phyloP scores from a whole-genome alignment of 2,888 invertebrate species.

The Lysandra bellargus region DNA sequence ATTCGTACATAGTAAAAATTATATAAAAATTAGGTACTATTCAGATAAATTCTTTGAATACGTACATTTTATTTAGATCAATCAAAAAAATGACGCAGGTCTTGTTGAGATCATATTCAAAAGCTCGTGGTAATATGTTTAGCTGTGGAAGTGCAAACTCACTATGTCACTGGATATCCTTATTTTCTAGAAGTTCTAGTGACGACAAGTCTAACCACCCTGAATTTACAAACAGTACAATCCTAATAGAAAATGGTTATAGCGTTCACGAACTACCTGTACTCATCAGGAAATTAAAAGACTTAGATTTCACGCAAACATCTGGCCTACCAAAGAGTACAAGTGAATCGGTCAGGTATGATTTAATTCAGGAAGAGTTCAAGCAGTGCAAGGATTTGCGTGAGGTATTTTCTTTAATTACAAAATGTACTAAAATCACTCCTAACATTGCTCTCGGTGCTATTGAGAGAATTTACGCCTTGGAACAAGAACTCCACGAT shows the following conservation, averaged over 20 bases:
- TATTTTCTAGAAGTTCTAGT: slow-evolving; percentile 51
- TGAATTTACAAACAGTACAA: slow-evolving; percentile 69
- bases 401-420: slow-evolving; percentile 70
- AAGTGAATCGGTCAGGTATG: slow-evolving; percentile 58
- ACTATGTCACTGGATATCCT: slow-evolving; percentile 42
- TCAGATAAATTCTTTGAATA: not conserved
- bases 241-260: slow-evolving; percentile 84
- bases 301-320: slow-evolving; percentile 55
- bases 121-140: slow-evolving; percentile 56
- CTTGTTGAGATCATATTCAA: slow-evolving; percentile 60
- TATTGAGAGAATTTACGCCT: slow-evolving; percentile 70
- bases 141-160: slow-evolving; percentile 47
- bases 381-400: slow-evolving; percentile 65
- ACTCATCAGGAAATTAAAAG: slow-evolving; percentile 78
- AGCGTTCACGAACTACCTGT: slow-evolving; percentile 85
- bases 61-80: not conserved
- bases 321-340: slow-evolving; percentile 45
- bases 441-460: slow-evolving; percentile 75
- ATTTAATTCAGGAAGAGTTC: slow-evolving; percentile 72
- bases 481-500: slow-evolving; percentile 60
- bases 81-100: slow-evolving; percentile 56
- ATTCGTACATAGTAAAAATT: too few species aligned
- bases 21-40: not conserved
- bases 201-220: slow-evolving; percentile 59
- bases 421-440: slow-evolving; percentile 74